Base-by-base conservation (phyloP, 2,888 invertebrate genomes). In the Argyresthia goedartella region DNA sequence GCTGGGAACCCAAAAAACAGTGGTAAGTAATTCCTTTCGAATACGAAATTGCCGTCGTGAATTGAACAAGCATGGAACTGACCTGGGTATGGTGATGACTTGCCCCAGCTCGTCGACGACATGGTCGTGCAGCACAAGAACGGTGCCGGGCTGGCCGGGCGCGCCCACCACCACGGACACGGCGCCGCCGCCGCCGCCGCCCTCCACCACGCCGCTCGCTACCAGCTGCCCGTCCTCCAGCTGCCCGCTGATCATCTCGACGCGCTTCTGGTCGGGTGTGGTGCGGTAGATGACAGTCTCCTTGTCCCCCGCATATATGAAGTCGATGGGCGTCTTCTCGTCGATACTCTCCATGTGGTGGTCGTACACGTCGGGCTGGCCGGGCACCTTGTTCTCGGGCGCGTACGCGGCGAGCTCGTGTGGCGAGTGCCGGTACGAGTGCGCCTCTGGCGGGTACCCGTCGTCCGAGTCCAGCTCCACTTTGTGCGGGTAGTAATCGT, bases 231-330 rank as follows among this genome's bases (percentile, higher is more conserved):
- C 88, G 56, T 89, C 88, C 50, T 88, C 87, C 49, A 87, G 80
- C 80, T 92, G 91, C 13, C 91, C 91, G 58, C 91, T 91, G 69
- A 91, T 92, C 79, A 94, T 93, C 80, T 94, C 94, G 46, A 94
- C 90, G 47, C 93, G 90, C 73, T 94, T 93, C 68, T 93, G 93
- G 69, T 94, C 93, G 54, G 91, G 92, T 10, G 91, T 90, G 55
- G 92, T 92, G 51, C 94, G 94, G 65, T 94, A 94, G 72, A 94
- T 94, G 55, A 94, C 93, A 2, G 94, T 94, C 72, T 94, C 93
- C 69, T 93, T 93, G 48, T 94, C 94, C 66, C 94, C 94, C 69
- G 94, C 93, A 76, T 94, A 94, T 65, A 94, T 94, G 65, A 94
- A 84, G 75, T 94, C 94, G 71, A 94, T 93, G 61, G 93, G 92